Percentiles rank a stretch among this genome's conserved stretches.
Conservation (phyloP, 2,888 invertebrate species). For the Silvanus unidentatus region DNA sequence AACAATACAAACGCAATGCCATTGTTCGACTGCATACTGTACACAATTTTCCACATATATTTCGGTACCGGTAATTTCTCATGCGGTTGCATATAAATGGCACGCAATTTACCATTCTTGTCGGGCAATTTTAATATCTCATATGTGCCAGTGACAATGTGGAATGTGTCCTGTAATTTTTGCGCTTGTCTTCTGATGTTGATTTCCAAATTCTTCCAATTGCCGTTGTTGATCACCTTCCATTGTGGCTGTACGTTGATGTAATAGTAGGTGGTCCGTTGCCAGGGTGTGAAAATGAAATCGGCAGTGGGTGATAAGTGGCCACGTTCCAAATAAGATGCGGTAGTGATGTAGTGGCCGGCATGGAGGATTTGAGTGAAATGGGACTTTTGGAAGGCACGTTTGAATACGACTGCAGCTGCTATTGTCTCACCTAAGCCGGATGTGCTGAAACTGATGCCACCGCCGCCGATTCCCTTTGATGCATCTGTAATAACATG, state of each 20-base stretch:
- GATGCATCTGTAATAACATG: slow-evolving; percentile 30
- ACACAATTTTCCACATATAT: slow-evolving; percentile 48
- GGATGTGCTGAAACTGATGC: slow-evolving; percentile 38
- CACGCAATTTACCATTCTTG: slow-evolving; percentile 28
- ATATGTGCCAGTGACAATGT: slow-evolving; percentile 46
- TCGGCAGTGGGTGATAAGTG: slow-evolving; percentile 52
- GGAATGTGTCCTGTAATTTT: slow-evolving; percentile 36
- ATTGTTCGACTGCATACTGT: slow-evolving; percentile 36
- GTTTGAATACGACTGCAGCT: slow-evolving; percentile 33
- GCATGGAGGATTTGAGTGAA: slow-evolving; percentile 38
- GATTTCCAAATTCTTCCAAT: slow-evolving; percentile 49
- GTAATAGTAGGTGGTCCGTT: slow-evolving; percentile 50
- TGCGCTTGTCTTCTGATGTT: slow-evolving; percentile 42
- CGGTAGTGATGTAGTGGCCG: slow-evolving; percentile 34
- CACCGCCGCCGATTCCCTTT: slow-evolving; percentile 20
- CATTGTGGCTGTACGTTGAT: slow-evolving; percentile 51
- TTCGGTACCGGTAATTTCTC: slow-evolving; percentile 45
- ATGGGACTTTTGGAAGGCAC: slow-evolving; percentile 35
- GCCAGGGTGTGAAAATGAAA: slow-evolving; percentile 47
- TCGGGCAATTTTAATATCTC: slow-evolving; percentile 44
- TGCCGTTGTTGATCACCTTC: slow-evolving; percentile 49
- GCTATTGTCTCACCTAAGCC: slow-evolving; percentile 32
- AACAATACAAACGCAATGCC: slow-evolving; percentile 50
- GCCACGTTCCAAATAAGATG: slow-evolving; percentile 45
- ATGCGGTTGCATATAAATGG: slow-evolving; percentile 41